Evolutionary conservation across 2,113 vertebrate genomes (phyloP).

Genomic region (Phasianus colchicus): DNA sequence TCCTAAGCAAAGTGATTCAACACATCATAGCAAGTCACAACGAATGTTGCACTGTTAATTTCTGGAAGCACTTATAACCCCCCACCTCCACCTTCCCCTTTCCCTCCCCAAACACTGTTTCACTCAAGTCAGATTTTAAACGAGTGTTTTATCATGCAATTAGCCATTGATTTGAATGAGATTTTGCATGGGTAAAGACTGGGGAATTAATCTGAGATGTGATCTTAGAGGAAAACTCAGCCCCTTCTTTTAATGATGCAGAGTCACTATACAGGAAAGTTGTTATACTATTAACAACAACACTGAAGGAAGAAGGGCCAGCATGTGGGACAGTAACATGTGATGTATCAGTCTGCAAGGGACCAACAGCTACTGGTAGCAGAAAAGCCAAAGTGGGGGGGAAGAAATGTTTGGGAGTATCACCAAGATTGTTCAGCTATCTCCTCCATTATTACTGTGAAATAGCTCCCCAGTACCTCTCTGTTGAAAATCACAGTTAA

Average conservation of each 20-base stretch:
- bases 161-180: constrained; percentile 47
- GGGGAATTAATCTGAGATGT: constrained; percentile 34
- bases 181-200: constrained; percentile 45
- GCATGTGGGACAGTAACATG: not conserved
- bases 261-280: constrained; percentile 38
- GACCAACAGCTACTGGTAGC: not conserved
- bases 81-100: not conserved
- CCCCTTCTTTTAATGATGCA: not conserved
- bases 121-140: constrained; percentile 57
- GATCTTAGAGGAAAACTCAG: constrained; percentile 27
- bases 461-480: not conserved
- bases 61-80: constrained; percentile 1
- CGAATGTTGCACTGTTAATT: not conserved
- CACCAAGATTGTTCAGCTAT: not conserved
- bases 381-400: not conserved
- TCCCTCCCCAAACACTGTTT: not conserved
- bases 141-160: constrained; percentile 67
- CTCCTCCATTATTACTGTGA: not conserved
- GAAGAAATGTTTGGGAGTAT: not conserved
- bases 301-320: not conserved
- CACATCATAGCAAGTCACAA: not conserved
- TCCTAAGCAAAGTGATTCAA: not conserved
- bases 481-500: not conserved
- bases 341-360: not conserved
- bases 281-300: constrained; percentile 17